Evolutionary conservation across 2,888 invertebrate genomes (phyloP).

Genomic region (Pilophorus perplexus): DNA sequence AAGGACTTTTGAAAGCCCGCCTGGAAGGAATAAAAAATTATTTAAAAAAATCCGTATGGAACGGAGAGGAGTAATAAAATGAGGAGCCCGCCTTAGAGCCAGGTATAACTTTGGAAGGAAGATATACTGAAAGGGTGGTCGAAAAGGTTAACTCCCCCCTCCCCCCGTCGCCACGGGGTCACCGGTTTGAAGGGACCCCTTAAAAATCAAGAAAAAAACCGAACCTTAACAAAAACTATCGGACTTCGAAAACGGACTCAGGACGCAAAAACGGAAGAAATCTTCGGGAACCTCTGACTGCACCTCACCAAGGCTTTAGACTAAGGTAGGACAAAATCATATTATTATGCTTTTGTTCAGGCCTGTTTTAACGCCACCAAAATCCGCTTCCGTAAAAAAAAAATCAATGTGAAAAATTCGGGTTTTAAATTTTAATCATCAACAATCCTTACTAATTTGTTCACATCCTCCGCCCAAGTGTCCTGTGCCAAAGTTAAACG

Average conservation of each 20-base stretch:
- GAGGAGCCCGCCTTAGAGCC: not conserved
- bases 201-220: not conserved
- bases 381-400: too few species aligned
- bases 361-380: slow-evolving; percentile 27
- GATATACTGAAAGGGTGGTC: not conserved
- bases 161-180: too few species aligned
- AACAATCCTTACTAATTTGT: too few species aligned
- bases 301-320: not conserved
- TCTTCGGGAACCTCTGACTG: not conserved
- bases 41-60: not conserved
- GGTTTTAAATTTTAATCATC: too few species aligned
- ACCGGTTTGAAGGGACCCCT: too few species aligned
- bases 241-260: not conserved
- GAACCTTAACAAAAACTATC: not conserved
- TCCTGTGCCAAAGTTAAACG: too few species aligned
- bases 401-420: too few species aligned
- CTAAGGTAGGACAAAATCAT: slow-evolving; percentile 47
- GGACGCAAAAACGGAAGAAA: not conserved
- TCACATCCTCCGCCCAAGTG: too few species aligned
- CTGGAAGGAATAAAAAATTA: not conserved
- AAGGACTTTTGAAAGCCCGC: too few species aligned
- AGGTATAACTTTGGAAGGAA: not conserved
- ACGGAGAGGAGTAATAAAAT: not conserved
- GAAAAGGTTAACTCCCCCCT: too few species aligned
- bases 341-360: slow-evolving; percentile 45